These are phyloP conservation scores for Periophthalmus modestus DNA, from an alignment of 2,113 vertebrate genomes.

Conservation along the genomic window DNA sequence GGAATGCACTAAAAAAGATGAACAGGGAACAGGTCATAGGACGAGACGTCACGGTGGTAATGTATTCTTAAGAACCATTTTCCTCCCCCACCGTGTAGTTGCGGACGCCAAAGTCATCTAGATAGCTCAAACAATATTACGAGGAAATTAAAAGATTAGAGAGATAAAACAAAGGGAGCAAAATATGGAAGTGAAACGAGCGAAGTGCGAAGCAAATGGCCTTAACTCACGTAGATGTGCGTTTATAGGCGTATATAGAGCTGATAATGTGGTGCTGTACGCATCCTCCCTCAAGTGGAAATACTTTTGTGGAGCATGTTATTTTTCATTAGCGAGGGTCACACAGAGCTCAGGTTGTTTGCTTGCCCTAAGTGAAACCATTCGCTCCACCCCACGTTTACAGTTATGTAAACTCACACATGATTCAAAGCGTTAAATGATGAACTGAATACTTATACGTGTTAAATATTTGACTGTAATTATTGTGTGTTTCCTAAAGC, in stretches of 20 bases:
- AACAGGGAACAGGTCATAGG: background rate
- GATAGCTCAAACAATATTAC: background rate
- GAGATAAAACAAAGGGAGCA: background rate
- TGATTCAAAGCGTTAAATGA: background rate
- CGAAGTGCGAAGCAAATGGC: background rate
- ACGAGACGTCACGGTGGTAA: background rate
- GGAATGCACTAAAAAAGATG: background rate
- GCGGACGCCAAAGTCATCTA: background rate
- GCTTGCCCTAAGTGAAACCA: slow-evolving; percentile 42
- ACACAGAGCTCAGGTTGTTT: slow-evolving; percentile 23
- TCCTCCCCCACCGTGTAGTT: background rate
- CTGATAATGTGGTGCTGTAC: background rate
- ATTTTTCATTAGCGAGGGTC: slow-evolving; percentile 23
- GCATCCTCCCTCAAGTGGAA: background rate
- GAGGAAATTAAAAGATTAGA: slow-evolving; percentile 2
- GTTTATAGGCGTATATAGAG: background rate
- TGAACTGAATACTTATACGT: too few species aligned
- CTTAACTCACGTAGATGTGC: background rate
- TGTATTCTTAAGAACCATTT: background rate
- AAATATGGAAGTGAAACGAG: background rate
- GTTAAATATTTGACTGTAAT: background rate
- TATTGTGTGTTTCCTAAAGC: background rate
- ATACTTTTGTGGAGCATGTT: slow-evolving; percentile 1
- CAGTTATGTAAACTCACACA: slow-evolving; percentile 34
- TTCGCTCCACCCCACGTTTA: slow-evolving; percentile 28